Base-by-base conservation (phyloP, 1,140 invertebrate genomes). In the Drosophila kepulauana region DNA sequence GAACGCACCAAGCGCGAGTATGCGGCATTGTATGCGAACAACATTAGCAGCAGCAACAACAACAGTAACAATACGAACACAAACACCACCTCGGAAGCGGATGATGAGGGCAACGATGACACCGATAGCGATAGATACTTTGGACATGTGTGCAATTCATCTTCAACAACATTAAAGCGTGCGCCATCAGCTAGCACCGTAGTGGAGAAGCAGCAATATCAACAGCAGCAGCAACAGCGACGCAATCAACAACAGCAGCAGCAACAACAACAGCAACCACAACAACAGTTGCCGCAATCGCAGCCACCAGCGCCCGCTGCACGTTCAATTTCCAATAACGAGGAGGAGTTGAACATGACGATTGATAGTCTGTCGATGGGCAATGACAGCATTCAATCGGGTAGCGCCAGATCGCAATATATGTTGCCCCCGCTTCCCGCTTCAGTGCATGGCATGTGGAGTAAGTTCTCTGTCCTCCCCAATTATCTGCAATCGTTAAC, bases 371-470 rank as follows among this genome's bases (percentile, higher is more conserved):
- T 86, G 5, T 92, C 92, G 1, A 38, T 91, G 20, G 92, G 91
- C 11, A 89, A 84, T 46, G 91, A 85, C n/a, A 92, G 92, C 11
- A 52, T 92, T 13, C 82, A 90, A 20, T 92, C 92, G 2, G 84
- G 91, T 41, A 92, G 92, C 74, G 86, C 78, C 5, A 77, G 90
- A 62, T 91, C 90, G n/a, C 86, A 81, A 48, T 92, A 90, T 15
- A 89, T 92, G 77, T 88, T 89, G 59, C 92, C 91, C 20, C 91
- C 91, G 28, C 92, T 92, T 91, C 64, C 64, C 81, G 2, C 76
- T 25, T 25, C 89, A 8, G 87, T 92, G 13, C 87, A 85, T 8
- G 70, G 68, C 11, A 84, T 79, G 49, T 92, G 90, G 87, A 73
- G 91, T 88, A 84, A 87, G 85, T 2, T 38, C 11, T 7, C 2